Conservation (phyloP, 2,797 vertebrate species). For the Channallabes apus region DNA sequence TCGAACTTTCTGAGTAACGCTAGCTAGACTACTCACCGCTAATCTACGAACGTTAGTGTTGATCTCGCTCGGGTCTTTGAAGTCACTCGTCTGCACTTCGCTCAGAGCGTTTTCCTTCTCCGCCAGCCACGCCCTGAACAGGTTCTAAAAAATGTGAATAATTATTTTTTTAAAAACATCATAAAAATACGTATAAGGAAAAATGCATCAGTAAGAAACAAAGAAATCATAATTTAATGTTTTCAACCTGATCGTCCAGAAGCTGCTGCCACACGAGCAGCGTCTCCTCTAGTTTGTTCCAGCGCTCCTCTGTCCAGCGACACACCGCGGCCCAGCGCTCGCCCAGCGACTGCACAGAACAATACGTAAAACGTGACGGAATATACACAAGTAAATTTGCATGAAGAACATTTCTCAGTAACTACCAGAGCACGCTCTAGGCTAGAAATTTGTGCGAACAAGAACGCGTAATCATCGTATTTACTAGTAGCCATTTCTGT, state of each 20-base stretch:
- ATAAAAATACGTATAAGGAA: neutral
- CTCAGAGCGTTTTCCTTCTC: conserved; percentile 89
- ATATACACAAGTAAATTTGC: no score
- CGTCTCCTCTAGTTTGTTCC: conserved; percentile 86
- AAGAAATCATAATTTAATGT: neutral
- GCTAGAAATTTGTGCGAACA: neutral
- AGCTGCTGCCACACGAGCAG: conserved; percentile 89
- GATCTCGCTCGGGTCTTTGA: conserved; percentile 87
- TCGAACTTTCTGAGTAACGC: no score
- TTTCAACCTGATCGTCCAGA: conserved; percentile 87
- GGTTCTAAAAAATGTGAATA: no score
- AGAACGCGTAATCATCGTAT: neutral
- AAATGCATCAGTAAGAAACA: neutral
- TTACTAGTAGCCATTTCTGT: neutral
- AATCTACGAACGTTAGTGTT: conserved; percentile 87
- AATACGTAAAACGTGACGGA: neutral
- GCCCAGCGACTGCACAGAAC: conserved; percentile 79
- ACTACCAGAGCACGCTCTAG: neutral
- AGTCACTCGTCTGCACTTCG: conserved; percentile 86
- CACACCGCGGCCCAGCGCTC: conserved; percentile 98
- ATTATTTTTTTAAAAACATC: no score
- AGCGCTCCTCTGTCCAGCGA: conserved; percentile 93
- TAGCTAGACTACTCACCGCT: conserved; percentile 78
- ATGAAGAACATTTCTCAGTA: neutral
- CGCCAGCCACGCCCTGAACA: conserved; percentile 86